Evolutionary conservation across 2,113 vertebrate genomes (phyloP), one percentile per base, ranked within the genome.

Genomic region (Microcebus jonahi): DNA sequence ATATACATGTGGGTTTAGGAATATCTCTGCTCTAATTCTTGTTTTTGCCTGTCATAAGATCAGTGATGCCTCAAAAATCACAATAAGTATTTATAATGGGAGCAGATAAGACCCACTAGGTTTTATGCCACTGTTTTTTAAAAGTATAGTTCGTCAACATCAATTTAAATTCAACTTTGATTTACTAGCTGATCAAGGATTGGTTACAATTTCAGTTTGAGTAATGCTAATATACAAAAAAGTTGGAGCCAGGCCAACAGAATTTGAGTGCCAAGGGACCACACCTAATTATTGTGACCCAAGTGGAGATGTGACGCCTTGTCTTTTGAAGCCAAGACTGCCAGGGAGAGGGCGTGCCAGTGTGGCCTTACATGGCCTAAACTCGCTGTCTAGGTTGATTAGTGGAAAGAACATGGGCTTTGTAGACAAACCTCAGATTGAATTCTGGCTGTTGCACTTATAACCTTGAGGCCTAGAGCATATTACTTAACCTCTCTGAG

Each of bases 381-480:
- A 97, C 87, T 96, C 77, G 95, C 96, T 92, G 80, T 97, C 97
- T 81, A 71, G 94, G 84, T 95, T 96, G 96, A 96, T 97, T 96
- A 95, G 92, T 90, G 87, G 86, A 97, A 96, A 96, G 97, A 97
- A 97, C 95, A 94, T 53, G 67, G 70, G 92, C 76, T 92, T 97
- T 97, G 95, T 88, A 84, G 94, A 97, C 96, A 97, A 97, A 97
- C 70, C 94, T 97, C 94, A 97, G 95, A 97, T 95, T 97, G 84
- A 96, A 96, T 97, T 97, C 96, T 88, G 97, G 87, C 76, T 93
- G 80, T 97, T 96, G 84, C 84, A 96, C 84, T 96, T 96, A 81
- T 92, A 97, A 97, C 97, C 92, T 97, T 92, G 97, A 97, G 80
- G 96, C 92, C 94, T 87, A 73, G 96, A 97, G 96, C 97, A 82